Conservation (phyloP, 2,888 invertebrate species). For the Meloe dianella region DNA sequence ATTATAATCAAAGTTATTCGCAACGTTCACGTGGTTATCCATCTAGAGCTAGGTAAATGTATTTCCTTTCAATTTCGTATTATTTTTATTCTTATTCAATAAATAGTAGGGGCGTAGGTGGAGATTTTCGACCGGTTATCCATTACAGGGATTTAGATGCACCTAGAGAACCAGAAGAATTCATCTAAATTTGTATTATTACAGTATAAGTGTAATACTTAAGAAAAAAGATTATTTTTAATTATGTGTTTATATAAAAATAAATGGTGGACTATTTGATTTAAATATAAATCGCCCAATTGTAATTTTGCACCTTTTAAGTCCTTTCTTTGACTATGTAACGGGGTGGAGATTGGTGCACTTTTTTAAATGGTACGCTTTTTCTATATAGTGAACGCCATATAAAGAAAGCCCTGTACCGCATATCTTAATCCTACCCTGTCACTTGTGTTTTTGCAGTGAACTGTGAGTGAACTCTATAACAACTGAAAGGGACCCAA, state of each 20-base stretch:
- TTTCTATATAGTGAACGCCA: too few species aligned
- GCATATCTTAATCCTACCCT: too few species aligned
- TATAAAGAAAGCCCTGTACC: too few species aligned
- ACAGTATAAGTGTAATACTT: neutral
- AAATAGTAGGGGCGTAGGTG: constrained; percentile 67
- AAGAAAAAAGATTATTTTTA: neutral
- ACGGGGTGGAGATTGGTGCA: too few species aligned
- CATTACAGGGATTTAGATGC: constrained; percentile 94
- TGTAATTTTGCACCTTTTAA: too few species aligned
- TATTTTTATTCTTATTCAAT: constrained; percentile 11
- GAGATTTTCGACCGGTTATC: constrained; percentile 86
- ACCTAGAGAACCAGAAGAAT: constrained; percentile 88
- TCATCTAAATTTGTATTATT: constrained; percentile 64
- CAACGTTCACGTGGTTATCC: constrained; percentile 53
- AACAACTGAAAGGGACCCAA: too few species aligned
- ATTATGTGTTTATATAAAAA: constrained; percentile 10
- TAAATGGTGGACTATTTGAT: constrained; percentile 1
- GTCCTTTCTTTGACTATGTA: too few species aligned
- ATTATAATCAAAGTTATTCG: constrained; percentile 61
- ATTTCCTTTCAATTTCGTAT: constrained; percentile 12
- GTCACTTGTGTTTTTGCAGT: too few species aligned
- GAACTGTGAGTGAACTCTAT: too few species aligned
- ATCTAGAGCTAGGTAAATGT: constrained; percentile 50
- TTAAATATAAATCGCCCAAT: neutral
- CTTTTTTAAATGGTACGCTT: too few species aligned